Base-by-base conservation (phyloP, 2,888 invertebrate species). In the Habrosyne pyritoides region DNA sequence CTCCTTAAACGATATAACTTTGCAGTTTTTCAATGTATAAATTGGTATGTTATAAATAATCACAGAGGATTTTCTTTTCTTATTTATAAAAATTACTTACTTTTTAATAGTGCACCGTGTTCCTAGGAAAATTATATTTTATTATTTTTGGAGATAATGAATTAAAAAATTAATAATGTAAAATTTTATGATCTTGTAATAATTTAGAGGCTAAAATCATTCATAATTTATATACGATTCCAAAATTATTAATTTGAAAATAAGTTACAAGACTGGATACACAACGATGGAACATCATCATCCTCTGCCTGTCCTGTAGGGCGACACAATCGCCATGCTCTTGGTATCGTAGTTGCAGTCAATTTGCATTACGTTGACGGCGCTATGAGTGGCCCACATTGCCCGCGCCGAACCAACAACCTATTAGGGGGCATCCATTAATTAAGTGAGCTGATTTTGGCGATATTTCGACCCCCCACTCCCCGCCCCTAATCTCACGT, bases 151-250 rank as follows among this genome's bases (percentile, higher is more conserved):
- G 42, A n/a, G 6, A 33, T 18, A 8, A 42, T 18, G 12, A 42
- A 3, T 36, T 42, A 8, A 0, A 42, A 42, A 18, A 42, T 24
- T 12, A 42, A 42, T 42, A 18, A 18, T 6, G 2, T 8, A 14
- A 36, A 36, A 42, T 42, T 30, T 66, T 69, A 68, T 70, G 60
- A 68, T 59, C 61, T 52, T 50, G n/a, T 14, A 42, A 28, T 50
- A 30, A 21, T 51, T 59, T 63, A 69, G 70, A 70, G 70, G 70
- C 70, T 70, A 69, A 71, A 70, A 55, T 62, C 51, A 42, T 57
- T 63, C 56, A 18, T 50, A 28, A 26, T 50, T 28, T 30, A 3
- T 10, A 30, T 42, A 2, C 42, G 42, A 42, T 42, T 42, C 18
- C 8, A 49, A 67, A 59, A 54, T 53, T 47, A 57, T 60, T 48